These are phyloP conservation scores for Dioctria linearis DNA, from an alignment of 2,888 invertebrate species.

Conservation along the genomic window DNA sequence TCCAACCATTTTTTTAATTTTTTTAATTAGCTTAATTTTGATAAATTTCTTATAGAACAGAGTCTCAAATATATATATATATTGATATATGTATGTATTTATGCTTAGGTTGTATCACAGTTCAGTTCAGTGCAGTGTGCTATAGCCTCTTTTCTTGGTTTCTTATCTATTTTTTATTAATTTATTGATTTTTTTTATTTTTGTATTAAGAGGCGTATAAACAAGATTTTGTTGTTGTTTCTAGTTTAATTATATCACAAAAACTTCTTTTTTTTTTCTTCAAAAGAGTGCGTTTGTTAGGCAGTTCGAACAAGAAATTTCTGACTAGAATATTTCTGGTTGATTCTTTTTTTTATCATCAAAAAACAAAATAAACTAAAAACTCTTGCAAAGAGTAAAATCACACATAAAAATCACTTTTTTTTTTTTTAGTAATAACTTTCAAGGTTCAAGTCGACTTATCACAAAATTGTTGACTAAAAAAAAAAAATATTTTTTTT, in stretches of 20 bases:
- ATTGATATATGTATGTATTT: too few species aligned
- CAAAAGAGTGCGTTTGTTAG: background rate
- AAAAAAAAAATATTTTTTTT: background rate
- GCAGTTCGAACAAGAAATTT: conserved; percentile 11
- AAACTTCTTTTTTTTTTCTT: background rate
- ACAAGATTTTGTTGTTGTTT: background rate
- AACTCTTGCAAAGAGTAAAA: conserved; percentile 23
- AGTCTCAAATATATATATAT: conserved; percentile 23
- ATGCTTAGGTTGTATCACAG: conserved; percentile 61
- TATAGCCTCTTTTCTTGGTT: background rate
- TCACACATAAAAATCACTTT: conserved; percentile 33
- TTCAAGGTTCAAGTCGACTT: background rate
- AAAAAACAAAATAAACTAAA: background rate
- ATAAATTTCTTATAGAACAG: conserved; percentile 47
- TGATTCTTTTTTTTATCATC: background rate
- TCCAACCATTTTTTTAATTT: conserved; percentile 78
- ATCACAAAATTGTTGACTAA: conserved; percentile 12
- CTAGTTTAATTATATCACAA: conserved; percentile 33
- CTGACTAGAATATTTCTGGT: conserved; percentile 39
- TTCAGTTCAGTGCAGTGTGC: conserved; percentile 60
- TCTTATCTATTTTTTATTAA: background rate
- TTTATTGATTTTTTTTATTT: conserved; percentile 11
- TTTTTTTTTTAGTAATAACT: background rate
- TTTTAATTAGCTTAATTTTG: conserved; percentile 52
- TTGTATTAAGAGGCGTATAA: background rate